phyloP scores from a whole-genome alignment of 2,888 invertebrate genomes.

The Bruchidius siliquastri region DNA sequence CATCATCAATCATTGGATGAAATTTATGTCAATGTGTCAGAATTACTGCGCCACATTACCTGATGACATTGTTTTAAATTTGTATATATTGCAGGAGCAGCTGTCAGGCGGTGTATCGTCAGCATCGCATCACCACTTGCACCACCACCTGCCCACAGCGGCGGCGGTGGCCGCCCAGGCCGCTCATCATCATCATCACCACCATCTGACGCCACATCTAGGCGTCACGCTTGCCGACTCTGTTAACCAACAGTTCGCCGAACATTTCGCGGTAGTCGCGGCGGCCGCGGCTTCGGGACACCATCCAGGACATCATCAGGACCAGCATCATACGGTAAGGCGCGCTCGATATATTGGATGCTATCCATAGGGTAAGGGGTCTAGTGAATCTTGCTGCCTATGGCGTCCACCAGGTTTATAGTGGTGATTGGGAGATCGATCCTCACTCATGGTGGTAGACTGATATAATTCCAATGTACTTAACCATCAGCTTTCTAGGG shows the following conservation, averaged over 20 bases:
- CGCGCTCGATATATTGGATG: no score
- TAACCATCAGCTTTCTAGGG: no score
- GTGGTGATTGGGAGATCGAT: no score
- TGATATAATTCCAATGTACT: no score
- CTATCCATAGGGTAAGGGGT: no score
- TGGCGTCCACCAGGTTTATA: no score
- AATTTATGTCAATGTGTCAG: no score
- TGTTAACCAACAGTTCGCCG: slow-evolving; percentile 46
- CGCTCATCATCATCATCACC: slow-evolving; percentile 35
- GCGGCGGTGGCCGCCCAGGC: slow-evolving; percentile 51
- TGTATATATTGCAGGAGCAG: slow-evolving; percentile 14
- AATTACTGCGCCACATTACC: no score
- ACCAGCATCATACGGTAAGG: slow-evolving; percentile 25
- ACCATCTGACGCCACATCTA: slow-evolving; percentile 50
- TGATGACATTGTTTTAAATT: no score
- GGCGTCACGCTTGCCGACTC: slow-evolving; percentile 47
- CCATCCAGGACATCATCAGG: slow-evolving; percentile 15
- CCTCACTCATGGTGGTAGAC: no score
- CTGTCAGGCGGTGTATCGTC: slow-evolving; percentile 43
- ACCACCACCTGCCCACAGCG: slow-evolving; percentile 40
- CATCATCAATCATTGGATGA: no score
- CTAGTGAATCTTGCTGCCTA: no score
- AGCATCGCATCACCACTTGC: slow-evolving; percentile 39
- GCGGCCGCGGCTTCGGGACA: slow-evolving; percentile 29
- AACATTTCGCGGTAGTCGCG: slow-evolving; percentile 42